A percentile compares a stretch with the other conserved stretches of the same genome.
phyloP scores from a whole-genome alignment of 2,113 vertebrate species.

The Lepus americanus region DNA sequence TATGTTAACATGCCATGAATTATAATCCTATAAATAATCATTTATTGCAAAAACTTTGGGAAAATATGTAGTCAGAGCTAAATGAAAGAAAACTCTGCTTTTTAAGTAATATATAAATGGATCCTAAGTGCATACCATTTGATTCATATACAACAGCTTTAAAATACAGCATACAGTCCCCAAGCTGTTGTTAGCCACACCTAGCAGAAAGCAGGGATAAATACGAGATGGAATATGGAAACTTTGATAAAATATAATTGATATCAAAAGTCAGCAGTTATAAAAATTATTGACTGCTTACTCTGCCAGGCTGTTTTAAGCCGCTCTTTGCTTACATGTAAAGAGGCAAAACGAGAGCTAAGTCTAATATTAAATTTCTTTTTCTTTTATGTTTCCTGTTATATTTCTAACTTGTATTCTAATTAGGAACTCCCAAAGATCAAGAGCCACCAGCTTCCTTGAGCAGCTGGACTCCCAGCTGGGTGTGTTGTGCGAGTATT shows the following conservation, averaged over 20 bases:
- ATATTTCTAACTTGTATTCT: constrained; percentile 84
- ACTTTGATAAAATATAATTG: constrained; percentile 72
- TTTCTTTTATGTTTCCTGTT: constrained; percentile 76
- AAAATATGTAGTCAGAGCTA: constrained; percentile 46
- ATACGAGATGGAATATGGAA: constrained; percentile 35
- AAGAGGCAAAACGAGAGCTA: constrained; percentile 52
- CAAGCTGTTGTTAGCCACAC: constrained; percentile 31
- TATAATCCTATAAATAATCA: constrained; percentile 55
- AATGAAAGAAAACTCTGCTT: constrained; percentile 76
- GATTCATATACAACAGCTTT: constrained; percentile 65
- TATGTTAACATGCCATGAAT: constrained; percentile 64
- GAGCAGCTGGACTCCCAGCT: constrained; percentile 88
- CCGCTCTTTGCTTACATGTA: constrained; percentile 50
- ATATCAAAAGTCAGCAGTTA: constrained; percentile 59
- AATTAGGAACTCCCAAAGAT: constrained; percentile 87
- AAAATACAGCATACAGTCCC: constrained; percentile 36
- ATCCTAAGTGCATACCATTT: constrained; percentile 69
- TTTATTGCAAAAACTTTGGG: constrained; percentile 66
- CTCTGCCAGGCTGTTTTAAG: constrained; percentile 72
- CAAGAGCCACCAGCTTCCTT: constrained; percentile 86
- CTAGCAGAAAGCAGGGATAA: constrained; percentile 58
- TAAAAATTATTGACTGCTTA: constrained; percentile 74
- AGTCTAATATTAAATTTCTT: constrained; percentile 72
- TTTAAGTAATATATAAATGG: constrained; percentile 74
- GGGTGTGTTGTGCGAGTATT: constrained; percentile 83